Evolutionary conservation across 2,888 invertebrate genomes (phyloP).

Genomic region (Nesidiocoris tenuis): DNA sequence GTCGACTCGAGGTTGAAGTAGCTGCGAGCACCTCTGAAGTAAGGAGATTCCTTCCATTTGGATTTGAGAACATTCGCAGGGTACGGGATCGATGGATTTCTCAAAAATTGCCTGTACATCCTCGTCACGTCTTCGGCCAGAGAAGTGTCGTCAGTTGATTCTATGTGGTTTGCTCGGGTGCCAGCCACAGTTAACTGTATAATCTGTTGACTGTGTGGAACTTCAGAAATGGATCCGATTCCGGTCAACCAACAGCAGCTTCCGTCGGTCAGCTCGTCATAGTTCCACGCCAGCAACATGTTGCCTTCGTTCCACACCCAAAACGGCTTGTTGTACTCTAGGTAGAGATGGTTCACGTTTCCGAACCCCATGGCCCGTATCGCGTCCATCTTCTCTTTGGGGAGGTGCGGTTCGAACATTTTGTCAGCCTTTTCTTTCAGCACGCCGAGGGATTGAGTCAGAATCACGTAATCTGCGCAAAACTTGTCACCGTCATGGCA

Average conservation of each 20-base stretch:
- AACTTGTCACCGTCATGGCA: constrained; percentile 71
- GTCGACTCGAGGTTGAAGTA: constrained; percentile 49
- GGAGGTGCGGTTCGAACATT: constrained; percentile 71
- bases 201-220: constrained; percentile 71
- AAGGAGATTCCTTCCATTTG: constrained; percentile 53
- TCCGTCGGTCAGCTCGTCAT: constrained; percentile 64
- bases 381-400: constrained; percentile 68
- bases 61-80: constrained; percentile 52
- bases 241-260: constrained; percentile 64
- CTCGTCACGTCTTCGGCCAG: constrained; percentile 47
- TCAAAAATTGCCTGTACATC: constrained; percentile 44
- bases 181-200: constrained; percentile 65
- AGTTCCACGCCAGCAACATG: constrained; percentile 69
- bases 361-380: constrained; percentile 69
- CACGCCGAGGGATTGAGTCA: constrained; percentile 76
- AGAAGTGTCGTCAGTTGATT: constrained; percentile 43
- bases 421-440: constrained; percentile 71
- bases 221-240: constrained; percentile 65
- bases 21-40: constrained; percentile 53
- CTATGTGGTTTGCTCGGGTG: constrained; percentile 44
- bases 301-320: constrained; percentile 70
- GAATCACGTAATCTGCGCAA: constrained; percentile 72
- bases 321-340: constrained; percentile 73
- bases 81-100: constrained; percentile 47
- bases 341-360: constrained; percentile 72